Base-by-base conservation (phyloP, 2,797 vertebrate species). In the Bradypus variegatus region DNA sequence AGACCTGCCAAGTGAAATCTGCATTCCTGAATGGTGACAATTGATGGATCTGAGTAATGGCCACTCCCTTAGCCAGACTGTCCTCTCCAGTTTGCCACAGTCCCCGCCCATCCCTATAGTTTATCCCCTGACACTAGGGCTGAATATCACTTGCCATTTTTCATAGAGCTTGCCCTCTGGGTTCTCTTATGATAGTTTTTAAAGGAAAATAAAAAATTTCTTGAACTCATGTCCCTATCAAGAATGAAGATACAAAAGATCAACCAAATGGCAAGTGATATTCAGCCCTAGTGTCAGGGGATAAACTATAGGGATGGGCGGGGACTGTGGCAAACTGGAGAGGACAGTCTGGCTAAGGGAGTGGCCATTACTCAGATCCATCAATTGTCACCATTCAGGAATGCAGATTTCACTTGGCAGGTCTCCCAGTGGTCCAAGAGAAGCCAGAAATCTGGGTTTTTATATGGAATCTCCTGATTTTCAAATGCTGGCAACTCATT, bases 401-500 rank as follows among this genome's bases (percentile, higher is more conserved):
- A 96, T 90, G 94, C 75, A 94, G 88, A 70, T 69, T 82, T 95
- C 86, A 73, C n/a, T 78, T 92, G 94, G 95, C 93, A 69, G 48
- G 16, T 88, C 89, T 90, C 95, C 93, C 92, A 29, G 16, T 16
- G 91, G 88, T 62, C 38, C 72, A 48, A 69, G 90, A 90, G 92
- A 90, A 93, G 95, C 95, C 96, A 94, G 89, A 91, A 94, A 90
- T 88, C 72, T 72, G 75, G 72, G 76, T 41, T 45, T 45, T 45
- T 45, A 45, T 45, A 45, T 45, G 41, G 41, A 45, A 45, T 45
- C 41, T 45, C 41, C 6, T 45, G 41, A 45, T 45, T 45, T 45
- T 45, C 41, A 45, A 45, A 45, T 45, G 41, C 41, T 45, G 41
- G 41, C 41, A 45, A 45, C 41, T 45, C 41, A 45, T 45, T 45